phyloP scores from a whole-genome alignment of 1,140 invertebrate species.

The Hycleus phaleratus region DNA sequence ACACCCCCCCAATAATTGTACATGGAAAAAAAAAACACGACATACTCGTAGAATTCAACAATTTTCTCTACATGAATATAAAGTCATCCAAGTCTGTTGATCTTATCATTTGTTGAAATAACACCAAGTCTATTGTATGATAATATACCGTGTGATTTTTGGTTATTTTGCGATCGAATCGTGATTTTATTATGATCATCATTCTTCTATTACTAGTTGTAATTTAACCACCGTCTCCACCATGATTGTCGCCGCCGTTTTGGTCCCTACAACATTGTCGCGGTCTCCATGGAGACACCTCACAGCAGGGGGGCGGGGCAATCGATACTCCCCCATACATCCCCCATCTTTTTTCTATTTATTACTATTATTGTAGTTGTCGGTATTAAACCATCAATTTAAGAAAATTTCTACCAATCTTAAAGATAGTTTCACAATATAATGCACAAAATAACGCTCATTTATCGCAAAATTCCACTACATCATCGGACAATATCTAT shows the following conservation, averaged over 20 bases:
- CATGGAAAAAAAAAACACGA: neutral
- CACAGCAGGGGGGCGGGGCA: conserved; percentile 38
- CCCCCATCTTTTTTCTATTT: conserved; percentile 4
- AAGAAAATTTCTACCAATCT: too few species aligned
- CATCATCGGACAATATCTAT: conserved; percentile 28
- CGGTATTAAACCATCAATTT: too few species aligned
- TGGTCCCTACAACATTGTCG: conserved; percentile 38
- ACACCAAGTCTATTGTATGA: too few species aligned
- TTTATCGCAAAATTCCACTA: conserved; percentile 24
- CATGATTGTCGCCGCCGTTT: conserved; percentile 5
- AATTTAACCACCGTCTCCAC: neutral
- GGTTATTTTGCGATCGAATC: too few species aligned
- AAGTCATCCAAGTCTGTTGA: too few species aligned
- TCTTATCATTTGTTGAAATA: too few species aligned
- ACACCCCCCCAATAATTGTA: too few species aligned
- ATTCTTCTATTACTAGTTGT: neutral
- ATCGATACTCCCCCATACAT: conserved; percentile 37
- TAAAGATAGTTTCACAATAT: too few species aligned
- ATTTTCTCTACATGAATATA: too few species aligned
- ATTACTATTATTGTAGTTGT: too few species aligned
- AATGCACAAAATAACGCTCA: conserved; percentile 5
- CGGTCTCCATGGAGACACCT: conserved; percentile 38
- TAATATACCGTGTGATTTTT: too few species aligned
- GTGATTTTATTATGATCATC: too few species aligned
- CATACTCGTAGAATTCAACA: neutral